These are phyloP conservation scores for Fragum sueziense DNA, from an alignment of 2,888 invertebrate genomes.

Conservation along the genomic window DNA sequence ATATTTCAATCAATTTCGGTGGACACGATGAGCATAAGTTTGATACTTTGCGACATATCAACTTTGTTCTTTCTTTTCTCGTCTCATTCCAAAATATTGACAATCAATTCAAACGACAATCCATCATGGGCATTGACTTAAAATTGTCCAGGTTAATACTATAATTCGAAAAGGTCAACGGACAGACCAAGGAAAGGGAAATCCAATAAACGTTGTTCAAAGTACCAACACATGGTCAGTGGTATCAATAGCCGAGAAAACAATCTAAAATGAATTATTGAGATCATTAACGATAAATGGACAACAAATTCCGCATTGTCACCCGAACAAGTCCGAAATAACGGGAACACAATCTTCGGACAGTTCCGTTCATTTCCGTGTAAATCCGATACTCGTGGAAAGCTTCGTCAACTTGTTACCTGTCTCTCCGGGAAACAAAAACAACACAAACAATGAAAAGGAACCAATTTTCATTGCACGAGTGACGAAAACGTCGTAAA, in stretches of 20 bases:
- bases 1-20: no score
- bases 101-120: no score
- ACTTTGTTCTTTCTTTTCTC: no score
- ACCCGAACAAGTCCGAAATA: background rate
- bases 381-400: slow-evolving; percentile 59
- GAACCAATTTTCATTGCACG: background rate
- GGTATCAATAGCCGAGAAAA: background rate
- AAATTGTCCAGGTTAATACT: no score
- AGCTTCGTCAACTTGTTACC: slow-evolving; percentile 37
- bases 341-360: slow-evolving; percentile 18
- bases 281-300: slow-evolving; percentile 13
- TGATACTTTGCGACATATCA: no score
- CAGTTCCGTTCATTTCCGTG: slow-evolving; percentile 25
- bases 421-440: slow-evolving; percentile 21
- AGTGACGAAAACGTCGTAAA: background rate
- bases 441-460: no score
- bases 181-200: no score
- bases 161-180: no score
- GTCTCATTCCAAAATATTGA: no score
- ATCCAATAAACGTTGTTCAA: no score
- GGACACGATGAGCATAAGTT: no score
- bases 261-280: slow-evolving; percentile 8
- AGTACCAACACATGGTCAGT: background rate
- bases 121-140: no score
- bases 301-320: slow-evolving; percentile 12